Evolutionary conservation across 2,113 vertebrate species (phyloP), one percentile per base, ranked within the genome.

Genomic region (Tetrax tetrax): DNA sequence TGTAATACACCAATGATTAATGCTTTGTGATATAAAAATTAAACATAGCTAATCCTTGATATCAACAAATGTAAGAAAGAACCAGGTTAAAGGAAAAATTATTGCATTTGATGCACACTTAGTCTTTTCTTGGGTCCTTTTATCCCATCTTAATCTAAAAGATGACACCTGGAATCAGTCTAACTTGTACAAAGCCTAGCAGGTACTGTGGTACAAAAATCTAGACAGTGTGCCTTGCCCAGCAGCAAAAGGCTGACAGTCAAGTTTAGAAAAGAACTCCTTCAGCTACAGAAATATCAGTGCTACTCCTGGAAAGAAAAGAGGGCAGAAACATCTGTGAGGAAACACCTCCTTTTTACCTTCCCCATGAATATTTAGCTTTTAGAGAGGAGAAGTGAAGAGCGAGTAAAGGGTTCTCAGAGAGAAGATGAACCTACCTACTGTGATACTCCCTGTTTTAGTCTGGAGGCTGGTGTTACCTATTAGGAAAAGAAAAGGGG

Each of bases 391-490:
- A 80, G 6, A 86, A 71, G 21, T 3, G 8, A 74, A 66, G n/a
- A 56, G 8, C 14, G 22, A 53, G 18, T 71, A 21, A 22, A 70
- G 0, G 84, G 9, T 1, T 8, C 31, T 87, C 50, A 16, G 41
- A 64, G 8, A 77, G 3, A 71, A 84, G 9, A 33, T 11, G 43
- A 63, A 97, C 98, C 19, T 97, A 98, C 98, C 98, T 95, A 98
- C 94, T 94, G 97, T 96, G 91, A 98, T 98, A 72, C 94, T 98
- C 29, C 98, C 98, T 80, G 57, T 95, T 87, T 97, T 94, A 71
- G 97, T 98, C 76, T 97, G 92, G 88, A 98, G 83, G 63, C 66
- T 97, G 89, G 97, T 97, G 69, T 98, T 94, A 91, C 98, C 98
- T 98, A 48, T 4, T 63, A 84, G 7, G 25, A 60, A 89, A 75